Conservation (phyloP, 2,888 invertebrate genomes). For the Griposia aprilina region DNA sequence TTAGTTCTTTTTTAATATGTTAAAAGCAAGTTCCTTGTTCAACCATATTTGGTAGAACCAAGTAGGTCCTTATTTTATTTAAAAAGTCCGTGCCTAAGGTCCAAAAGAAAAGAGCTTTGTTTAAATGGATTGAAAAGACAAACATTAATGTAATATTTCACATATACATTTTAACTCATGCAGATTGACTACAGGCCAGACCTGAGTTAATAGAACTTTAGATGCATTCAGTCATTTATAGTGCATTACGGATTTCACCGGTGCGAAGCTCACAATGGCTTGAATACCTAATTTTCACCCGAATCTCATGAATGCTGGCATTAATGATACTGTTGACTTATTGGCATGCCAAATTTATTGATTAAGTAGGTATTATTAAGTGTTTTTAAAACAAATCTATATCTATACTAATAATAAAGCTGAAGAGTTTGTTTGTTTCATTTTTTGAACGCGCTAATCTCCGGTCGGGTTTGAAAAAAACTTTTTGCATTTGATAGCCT, state of each 20-base stretch:
- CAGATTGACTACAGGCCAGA: not conserved
- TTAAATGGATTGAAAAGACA: not conserved
- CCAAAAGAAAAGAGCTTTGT: not conserved
- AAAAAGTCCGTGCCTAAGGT: no score
- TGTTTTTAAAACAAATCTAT: not conserved
- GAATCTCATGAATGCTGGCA: conserved; percentile 16
- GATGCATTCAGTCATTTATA: not conserved
- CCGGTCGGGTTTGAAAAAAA: no score
- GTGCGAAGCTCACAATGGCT: not conserved
- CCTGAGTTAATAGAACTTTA: conserved; percentile 1
- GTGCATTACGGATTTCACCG: conserved; percentile 7
- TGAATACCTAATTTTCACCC: conserved; percentile 20
- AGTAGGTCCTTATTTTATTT: not conserved
- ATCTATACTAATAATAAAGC: no score
- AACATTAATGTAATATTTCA: not conserved
- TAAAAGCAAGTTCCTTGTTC: not conserved
- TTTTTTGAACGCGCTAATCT: no score
- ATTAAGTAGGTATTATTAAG: not conserved
- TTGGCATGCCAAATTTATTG: not conserved
- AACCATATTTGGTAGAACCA: not conserved
- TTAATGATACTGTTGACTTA: conserved; percentile 13
- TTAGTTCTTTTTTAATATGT: not conserved
- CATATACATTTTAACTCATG: not conserved
- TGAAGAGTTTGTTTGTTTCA: no score
- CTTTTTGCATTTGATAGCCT: no score